Evolutionary conservation across 1,140 invertebrate genomes (phyloP), one percentile per base, ranked within the genome.

Genomic region (Procambarus clarkii): DNA sequence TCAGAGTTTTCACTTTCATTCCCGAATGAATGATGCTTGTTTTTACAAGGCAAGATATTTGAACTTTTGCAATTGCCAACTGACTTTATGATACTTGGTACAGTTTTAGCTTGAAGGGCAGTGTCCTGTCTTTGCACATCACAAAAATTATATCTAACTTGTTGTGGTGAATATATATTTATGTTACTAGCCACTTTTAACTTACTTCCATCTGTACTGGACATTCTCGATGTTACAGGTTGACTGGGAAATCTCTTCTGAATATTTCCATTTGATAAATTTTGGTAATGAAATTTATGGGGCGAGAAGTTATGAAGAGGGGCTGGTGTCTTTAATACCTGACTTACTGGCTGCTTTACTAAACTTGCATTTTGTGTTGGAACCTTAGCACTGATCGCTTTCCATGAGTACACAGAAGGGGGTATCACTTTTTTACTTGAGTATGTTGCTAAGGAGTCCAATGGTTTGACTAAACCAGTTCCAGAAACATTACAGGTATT

Each of bases 351-450:
- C 24, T 50, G 69, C 3, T 11, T 44, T 34, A 24, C 24, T 24
- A 45, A 82, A 24, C 69, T 44, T 69, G 44, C 24, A 54, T 69
- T 21, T 46, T 69, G 13, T 44, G 81, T 24, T 46, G 11, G 13
- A 69, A 18, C 21, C 8, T 64, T 69, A 8, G 81, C 24, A 69
- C 69, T 46, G 15, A 24, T 21, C 15, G 81, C 81, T 3, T 44
- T 83, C 81, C 81, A 83, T 34, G 81, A 83, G 44, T 83, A 83
- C 69, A 50, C 45, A 64, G 58, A 83, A 83, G 81, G 11, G 5
- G 69, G 80, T 60, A 24, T 83, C 58, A 7, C 21, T 46, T 46
- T 45, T 9, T 46, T 46, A 4, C 11, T 64, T 18, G 13, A 0
- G 11, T 83, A 18, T 45, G 60, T 45, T 34, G 81, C 9, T 69